Percentiles rank a stretch among this genome's conserved stretches.
Evolutionary conservation across 2,888 invertebrate species (phyloP).

Genomic region (Pristionchus entomophagus): DNA sequence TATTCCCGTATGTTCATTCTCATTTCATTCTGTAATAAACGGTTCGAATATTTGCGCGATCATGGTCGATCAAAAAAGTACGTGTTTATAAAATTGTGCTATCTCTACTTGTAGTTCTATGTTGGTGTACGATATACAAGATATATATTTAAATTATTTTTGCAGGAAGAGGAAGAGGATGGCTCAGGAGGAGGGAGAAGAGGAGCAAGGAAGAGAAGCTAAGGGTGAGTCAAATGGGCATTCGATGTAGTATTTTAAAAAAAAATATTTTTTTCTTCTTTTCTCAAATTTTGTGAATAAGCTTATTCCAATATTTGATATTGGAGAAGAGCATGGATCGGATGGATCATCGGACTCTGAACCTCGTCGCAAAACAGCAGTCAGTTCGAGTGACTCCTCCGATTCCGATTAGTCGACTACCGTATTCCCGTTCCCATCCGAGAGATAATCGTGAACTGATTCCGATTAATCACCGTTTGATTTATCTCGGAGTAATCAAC

Average conservation of each 20-base stretch:
- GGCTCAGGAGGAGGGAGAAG: neutral
- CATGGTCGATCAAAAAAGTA: too few species aligned
- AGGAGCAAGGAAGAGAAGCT: neutral
- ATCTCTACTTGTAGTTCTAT: too few species aligned
- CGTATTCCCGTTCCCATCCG: neutral
- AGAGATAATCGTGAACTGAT: neutral
- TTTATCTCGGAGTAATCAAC: neutral
- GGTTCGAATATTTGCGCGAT: neutral
- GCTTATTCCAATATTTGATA: neutral
- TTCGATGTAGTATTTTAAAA: too few species aligned
- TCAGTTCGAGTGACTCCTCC: slow-evolving; percentile 22
- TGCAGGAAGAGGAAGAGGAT: slow-evolving; percentile 10
- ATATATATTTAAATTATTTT: neutral
- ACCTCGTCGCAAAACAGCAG: neutral
- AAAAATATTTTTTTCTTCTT: neutral
- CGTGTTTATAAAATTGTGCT: too few species aligned
- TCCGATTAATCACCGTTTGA: neutral
- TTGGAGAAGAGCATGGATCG: neutral
- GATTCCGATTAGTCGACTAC: slow-evolving; percentile 32
- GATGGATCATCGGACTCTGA: neutral
- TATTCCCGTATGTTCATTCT: neutral
- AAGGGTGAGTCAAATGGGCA: neutral
- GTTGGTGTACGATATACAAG: neutral
- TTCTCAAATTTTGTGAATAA: neutral
- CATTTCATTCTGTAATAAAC: neutral